These are phyloP conservation scores for Alitta virens DNA, from an alignment of 2,888 invertebrate genomes.

Conservation along the genomic window DNA sequence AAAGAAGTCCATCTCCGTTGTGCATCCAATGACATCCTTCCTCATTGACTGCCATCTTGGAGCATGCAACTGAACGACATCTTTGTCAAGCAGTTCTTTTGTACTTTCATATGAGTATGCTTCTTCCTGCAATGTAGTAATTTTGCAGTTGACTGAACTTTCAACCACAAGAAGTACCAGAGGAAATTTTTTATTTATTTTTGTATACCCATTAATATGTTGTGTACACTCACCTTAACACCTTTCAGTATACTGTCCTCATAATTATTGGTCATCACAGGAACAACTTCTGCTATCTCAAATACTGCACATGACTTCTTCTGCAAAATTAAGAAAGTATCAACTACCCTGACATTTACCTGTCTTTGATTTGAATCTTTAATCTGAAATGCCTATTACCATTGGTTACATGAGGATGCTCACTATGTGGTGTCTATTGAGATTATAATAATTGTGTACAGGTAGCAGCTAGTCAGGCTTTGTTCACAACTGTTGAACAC, in stretches of 20 bases:
- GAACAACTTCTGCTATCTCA: constrained; percentile 52
- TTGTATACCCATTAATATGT: no score
- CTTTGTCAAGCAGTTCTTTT: constrained; percentile 49
- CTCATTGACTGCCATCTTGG: constrained; percentile 53
- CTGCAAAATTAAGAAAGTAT: constrained; percentile 32
- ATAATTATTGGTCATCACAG: constrained; percentile 56
- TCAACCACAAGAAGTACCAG: no score
- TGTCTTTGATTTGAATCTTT: no score
- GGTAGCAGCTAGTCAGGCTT: no score
- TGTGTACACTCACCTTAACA: constrained; percentile 40
- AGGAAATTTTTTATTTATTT: no score
- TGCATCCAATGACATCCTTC: constrained; percentile 52
- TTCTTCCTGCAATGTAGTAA: constrained; percentile 47
- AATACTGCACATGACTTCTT: constrained; percentile 51
- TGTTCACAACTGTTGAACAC: no score
- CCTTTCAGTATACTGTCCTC: constrained; percentile 53
- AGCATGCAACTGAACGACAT: constrained; percentile 55
- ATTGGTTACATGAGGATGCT: no score
- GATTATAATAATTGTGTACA: no score
- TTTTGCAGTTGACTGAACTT: no score
- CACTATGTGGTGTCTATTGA: no score
- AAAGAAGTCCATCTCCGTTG: constrained; percentile 52
- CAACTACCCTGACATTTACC: no score
- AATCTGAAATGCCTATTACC: no score
- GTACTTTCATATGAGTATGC: constrained; percentile 52